These are phyloP conservation scores for Corythornis madagascariensis DNA, from an alignment of 2,113 vertebrate genomes.

Conservation along the genomic window DNA sequence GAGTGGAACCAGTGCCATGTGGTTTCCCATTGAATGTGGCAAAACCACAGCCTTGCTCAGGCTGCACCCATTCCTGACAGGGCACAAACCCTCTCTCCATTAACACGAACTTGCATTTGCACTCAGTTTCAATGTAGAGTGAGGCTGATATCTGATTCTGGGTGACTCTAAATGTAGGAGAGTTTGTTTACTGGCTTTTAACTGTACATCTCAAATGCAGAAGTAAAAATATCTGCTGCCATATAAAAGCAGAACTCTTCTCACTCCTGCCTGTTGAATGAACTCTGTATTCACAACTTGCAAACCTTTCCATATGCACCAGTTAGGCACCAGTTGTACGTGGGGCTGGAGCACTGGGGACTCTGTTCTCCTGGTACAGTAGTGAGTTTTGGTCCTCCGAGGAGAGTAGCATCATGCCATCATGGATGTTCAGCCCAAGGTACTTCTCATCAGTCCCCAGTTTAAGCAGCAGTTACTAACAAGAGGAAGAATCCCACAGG, in stretches of 20 bases:
- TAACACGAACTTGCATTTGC: conserved; percentile 13
- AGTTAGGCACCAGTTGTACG: rapidly evolving
- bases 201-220: conserved; percentile 12
- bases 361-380: neutral
- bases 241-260: neutral
- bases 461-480: neutral
- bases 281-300: neutral
- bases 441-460: rapidly evolving
- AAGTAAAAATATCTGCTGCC: conserved; percentile 27
- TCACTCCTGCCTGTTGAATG: neutral
- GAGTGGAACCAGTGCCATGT: neutral
- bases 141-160: conserved; percentile 27
- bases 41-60: neutral
- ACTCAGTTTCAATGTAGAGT: conserved; percentile 15
- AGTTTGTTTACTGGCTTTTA: conserved; percentile 43
- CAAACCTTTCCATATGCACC: neutral
- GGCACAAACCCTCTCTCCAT: neutral
- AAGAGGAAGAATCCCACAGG: neutral
- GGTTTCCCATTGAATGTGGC: conserved; percentile 16
- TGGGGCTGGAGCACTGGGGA: neutral
- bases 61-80: neutral
- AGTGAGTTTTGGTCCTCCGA: rapidly evolving
- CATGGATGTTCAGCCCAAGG: neutral
- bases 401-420: neutral
- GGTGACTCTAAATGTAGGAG: conserved; percentile 27